These are phyloP conservation scores for Borostomias antarcticus DNA, from an alignment of 2,797 vertebrate species.

Conservation along the genomic window DNA sequence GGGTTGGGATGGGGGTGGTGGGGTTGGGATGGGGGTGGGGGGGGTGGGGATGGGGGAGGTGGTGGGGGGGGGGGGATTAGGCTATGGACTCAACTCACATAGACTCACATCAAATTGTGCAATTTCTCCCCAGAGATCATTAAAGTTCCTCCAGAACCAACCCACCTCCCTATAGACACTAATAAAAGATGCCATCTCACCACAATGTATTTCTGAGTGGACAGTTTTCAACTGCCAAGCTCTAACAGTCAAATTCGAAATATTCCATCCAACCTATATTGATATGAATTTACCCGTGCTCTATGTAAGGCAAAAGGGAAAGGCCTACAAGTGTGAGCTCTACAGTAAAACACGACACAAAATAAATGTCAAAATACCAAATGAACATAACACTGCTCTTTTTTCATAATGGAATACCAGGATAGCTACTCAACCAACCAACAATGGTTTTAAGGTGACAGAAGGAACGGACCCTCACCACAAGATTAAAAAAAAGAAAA, in stretches of 20 bases:
- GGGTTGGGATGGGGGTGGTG: no score
- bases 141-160: no score
- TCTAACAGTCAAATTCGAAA: constrained; percentile 17
- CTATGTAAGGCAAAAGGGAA: background rate
- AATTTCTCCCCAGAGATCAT: no score
- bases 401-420: background rate
- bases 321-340: background rate
- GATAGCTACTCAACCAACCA: background rate
- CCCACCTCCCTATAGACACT: no score
- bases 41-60: background rate
- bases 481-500: no score
- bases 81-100: constrained; percentile 31
- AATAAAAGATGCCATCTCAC: background rate
- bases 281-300: no score
- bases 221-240: background rate
- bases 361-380: constrained; percentile 21
- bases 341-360: constrained; percentile 16
- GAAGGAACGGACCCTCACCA: background rate
- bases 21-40: background rate
- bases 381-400: background rate
- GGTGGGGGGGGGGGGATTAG: background rate
- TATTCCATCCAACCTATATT: background rate
- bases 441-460: background rate
- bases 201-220: background rate
- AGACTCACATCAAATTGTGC: no score